Evolutionary conservation across 2,113 vertebrate genomes (phyloP).

Genomic region (Tautogolabrus adspersus): DNA sequence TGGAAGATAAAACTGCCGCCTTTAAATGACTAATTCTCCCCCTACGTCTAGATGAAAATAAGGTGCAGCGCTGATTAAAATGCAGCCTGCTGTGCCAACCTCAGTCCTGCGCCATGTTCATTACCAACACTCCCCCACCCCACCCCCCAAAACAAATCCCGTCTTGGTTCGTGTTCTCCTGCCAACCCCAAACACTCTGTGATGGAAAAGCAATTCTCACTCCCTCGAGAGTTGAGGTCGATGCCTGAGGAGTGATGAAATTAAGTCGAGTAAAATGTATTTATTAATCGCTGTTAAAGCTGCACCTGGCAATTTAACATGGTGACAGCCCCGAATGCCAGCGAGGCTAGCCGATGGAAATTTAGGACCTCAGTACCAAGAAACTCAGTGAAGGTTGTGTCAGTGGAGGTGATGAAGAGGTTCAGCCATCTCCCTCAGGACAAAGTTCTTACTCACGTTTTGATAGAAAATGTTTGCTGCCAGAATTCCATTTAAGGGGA

Average conservation of each 20-base stretch:
- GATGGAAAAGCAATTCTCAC: conserved; percentile 65
- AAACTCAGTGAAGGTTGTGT: conserved; percentile 4
- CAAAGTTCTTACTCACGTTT: conserved; percentile 11
- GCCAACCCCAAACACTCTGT: conserved; percentile 42
- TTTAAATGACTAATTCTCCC: conserved; percentile 63
- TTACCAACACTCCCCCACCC: conserved; percentile 38
- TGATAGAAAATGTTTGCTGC: neutral
- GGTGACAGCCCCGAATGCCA: conserved; percentile 40
- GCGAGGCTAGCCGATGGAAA: conserved; percentile 37
- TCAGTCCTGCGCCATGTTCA: conserved; percentile 48
- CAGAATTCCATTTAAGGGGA: neutral
- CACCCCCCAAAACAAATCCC: conserved; percentile 32
- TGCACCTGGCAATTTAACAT: conserved; percentile 50
- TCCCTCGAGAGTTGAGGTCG: conserved; percentile 43
- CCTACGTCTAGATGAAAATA: conserved; percentile 63
- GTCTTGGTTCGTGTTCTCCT: conserved; percentile 27
- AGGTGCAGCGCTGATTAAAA: conserved; percentile 66
- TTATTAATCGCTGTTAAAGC: conserved; percentile 59
- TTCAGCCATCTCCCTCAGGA: neutral
- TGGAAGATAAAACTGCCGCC: conserved; percentile 60
- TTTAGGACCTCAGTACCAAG: conserved; percentile 6
- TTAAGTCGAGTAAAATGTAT: conserved; percentile 59
- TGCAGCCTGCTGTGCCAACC: conserved; percentile 59
- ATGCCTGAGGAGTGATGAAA: conserved; percentile 67
- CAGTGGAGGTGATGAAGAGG: conserved; percentile 26